Conservation (phyloP, 2,797 vertebrate genomes). For the Dermochelys coriacea region DNA sequence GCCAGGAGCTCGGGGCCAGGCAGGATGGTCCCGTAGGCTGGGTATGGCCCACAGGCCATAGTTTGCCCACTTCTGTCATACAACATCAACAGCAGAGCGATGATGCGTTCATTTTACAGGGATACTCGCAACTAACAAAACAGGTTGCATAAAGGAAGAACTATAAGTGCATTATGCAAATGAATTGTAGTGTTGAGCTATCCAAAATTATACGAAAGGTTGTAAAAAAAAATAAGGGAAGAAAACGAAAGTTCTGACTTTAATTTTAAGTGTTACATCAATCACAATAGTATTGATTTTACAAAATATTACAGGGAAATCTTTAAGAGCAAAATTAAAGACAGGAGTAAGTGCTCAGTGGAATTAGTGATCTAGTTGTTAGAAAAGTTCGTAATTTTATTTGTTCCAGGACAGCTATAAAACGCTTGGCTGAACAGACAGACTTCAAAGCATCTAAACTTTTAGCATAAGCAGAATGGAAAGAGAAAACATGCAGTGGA, state of each 20-base stretch:
- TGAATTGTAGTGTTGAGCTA: background rate
- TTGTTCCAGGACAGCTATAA: slow-evolving; percentile 27
- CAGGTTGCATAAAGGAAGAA: background rate
- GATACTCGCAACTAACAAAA: background rate
- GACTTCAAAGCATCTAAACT: slow-evolving; percentile 19
- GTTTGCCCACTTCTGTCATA: background rate
- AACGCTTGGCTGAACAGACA: slow-evolving; percentile 35
- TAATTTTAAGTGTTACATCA: background rate
- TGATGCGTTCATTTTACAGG: background rate
- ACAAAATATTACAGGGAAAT: background rate
- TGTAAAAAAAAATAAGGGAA: background rate
- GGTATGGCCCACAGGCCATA: no score
- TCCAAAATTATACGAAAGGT: background rate
- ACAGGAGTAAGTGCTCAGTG: background rate
- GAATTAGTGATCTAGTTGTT: background rate
- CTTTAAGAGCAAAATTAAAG: background rate
- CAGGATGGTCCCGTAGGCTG: no score
- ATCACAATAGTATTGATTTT: background rate
- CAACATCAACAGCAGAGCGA: background rate
- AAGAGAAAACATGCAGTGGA: slow-evolving; percentile 4
- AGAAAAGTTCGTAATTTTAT: slow-evolving; percentile 1
- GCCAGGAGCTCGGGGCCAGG: no score
- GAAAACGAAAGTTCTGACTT: background rate
- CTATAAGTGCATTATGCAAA: background rate
- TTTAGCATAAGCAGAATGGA: background rate